Percentiles rank a stretch among this genome's conserved stretches.
Conservation (phyloP, 2,113 vertebrate species). For the Calonectris borealis region DNA sequence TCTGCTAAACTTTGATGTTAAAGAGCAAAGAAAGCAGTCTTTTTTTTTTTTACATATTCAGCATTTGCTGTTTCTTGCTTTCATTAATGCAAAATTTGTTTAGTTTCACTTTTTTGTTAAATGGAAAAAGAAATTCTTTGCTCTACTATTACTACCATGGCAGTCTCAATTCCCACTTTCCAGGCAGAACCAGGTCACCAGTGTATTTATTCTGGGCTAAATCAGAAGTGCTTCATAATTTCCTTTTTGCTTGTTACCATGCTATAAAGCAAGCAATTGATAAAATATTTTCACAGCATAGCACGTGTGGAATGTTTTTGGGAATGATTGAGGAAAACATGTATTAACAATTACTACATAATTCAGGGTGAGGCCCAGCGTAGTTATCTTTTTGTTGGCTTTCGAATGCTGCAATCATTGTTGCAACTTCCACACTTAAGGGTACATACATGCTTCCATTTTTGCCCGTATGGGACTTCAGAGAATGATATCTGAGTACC, state of each 20-base stretch:
- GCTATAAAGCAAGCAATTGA: neutral
- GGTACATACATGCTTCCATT: neutral
- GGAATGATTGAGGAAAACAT: neutral
- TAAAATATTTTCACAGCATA: neutral
- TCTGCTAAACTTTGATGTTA: neutral
- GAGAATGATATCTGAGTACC: no score
- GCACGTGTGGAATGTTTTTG: neutral
- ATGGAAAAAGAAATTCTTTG: neutral
- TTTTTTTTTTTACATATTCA: neutral
- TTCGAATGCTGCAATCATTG: rapidly evolving
- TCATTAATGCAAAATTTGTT: neutral
- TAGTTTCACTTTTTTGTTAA: neutral
- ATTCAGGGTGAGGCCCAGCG: neutral
- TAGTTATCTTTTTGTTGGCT: neutral
- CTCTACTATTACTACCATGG: neutral
- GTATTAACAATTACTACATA: neutral
- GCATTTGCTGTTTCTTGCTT: neutral
- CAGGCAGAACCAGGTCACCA: neutral
- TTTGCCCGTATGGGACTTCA: neutral
- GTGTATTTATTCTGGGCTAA: neutral
- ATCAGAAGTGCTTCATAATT: neutral
- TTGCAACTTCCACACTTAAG: neutral
- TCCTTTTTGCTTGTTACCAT: neutral
- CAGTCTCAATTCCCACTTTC: neutral
- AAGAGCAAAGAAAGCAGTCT: neutral